Evolutionary conservation across 2,888 invertebrate species (phyloP), one percentile per base, ranked within the genome.

Genomic region (Metopia argyrocephala): DNA sequence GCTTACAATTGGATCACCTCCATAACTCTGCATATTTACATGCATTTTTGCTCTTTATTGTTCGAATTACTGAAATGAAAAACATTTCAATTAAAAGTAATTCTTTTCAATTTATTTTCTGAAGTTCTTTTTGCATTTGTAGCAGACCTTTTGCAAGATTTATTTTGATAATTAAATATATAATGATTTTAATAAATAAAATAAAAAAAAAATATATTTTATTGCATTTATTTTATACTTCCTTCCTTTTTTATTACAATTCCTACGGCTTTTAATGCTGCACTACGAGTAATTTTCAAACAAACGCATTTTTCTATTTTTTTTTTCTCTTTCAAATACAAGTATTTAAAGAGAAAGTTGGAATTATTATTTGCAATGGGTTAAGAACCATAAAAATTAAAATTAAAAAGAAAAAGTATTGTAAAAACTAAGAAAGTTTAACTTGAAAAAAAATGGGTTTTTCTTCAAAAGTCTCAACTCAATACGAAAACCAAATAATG

Each of bases 111-210:
- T 38, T 31, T 64, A 25, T 62, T 27, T 62, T 54, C 38, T 38
- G 3, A 1, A 27, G 18, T 52, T 38, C 5, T n/a, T 76, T 70
- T 23, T 25, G 57, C 62, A 46, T 56, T 62, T 68, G 15, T 5
- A 64, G 38, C 61, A 78, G 73, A 57, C 38, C 45, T 64, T 59
- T 38, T 46, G 38, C 52, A 79, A 38, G 15, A 38, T 38, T 70
- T 66, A 31, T 65, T 65, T 75, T 70, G 65, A 75, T 75, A 70
- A 75, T 75, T 70, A 75, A 61, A 65, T 57, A 70, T 75, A 52
- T 59, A 62, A 76, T 48, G 45, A 57, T 28, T 23, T 21, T 9
- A 38, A 38, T 9, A 12, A 38, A 0, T 12, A 15, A 4, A 12
- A 38, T 9, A 38, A 38, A 15, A 38, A 38, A 2, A 38, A 38